These are phyloP conservation scores for Silurus aristotelis DNA, from an alignment of 2,797 vertebrate genomes.

Conservation along the genomic window DNA sequence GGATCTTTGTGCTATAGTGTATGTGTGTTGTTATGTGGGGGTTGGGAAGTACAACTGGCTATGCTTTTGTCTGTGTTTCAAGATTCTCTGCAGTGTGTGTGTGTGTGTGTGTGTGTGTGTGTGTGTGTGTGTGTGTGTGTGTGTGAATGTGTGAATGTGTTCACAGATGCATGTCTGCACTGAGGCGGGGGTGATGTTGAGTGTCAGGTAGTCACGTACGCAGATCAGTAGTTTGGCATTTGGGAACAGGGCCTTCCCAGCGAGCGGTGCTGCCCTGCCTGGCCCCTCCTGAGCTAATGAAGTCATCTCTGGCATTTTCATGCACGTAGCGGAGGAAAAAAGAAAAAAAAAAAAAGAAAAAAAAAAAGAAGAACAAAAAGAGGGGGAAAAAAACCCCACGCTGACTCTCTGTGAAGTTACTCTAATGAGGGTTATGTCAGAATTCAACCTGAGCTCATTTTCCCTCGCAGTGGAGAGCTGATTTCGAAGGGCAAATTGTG, in stretches of 20 bases:
- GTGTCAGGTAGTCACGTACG: conserved; percentile 35
- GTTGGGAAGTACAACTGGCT: conserved; percentile 15
- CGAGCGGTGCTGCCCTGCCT: conserved; percentile 28
- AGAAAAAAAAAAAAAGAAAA: not conserved
- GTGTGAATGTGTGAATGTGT: not conserved
- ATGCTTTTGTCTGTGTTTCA: conserved; percentile 11
- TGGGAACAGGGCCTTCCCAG: conserved; percentile 40
- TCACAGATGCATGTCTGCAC: conserved; percentile 1
- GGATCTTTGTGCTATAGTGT: conserved; percentile 10
- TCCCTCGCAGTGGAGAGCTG: conserved; percentile 2
- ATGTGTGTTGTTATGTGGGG: not conserved
- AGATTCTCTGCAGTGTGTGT: not conserved
- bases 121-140: not conserved
- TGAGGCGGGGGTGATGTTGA: conserved; percentile 30
- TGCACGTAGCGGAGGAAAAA: conserved; percentile 20
- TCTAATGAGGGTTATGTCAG: conserved; percentile 54
- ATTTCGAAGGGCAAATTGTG: not conserved
- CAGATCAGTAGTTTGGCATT: conserved; percentile 58
- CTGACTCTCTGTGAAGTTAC: conserved; percentile 43
- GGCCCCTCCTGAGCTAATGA: conserved; percentile 52
- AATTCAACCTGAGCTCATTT: conserved; percentile 37
- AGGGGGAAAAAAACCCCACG: conserved; percentile 2
- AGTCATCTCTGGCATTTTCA: conserved; percentile 56
- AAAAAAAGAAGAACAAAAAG: no score
- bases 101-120: not conserved